Evolutionary conservation across 2,797 vertebrate species (phyloP), one percentile per base, ranked within the genome.

Genomic region (Aselliscus stoliczkanus): DNA sequence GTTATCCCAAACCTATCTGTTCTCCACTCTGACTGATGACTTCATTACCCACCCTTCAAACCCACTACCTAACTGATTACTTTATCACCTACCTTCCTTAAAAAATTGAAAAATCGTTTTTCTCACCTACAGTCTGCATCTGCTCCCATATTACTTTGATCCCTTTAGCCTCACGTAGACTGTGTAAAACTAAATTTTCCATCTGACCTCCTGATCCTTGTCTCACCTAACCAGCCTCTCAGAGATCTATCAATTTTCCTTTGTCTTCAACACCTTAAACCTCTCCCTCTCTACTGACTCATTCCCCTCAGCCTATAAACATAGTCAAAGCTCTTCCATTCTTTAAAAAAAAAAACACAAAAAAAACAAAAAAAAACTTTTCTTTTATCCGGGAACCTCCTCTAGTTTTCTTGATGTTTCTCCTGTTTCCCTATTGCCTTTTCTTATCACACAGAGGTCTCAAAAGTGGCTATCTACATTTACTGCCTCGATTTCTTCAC

Each of bases 51-150:
- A 81, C 4, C 7, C 50, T 37, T 39, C 52, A 92, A 75, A 84
- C 11, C 18, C 4, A 79, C 27, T 18, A 81, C 27, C n/a, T 21
- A 84, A 84, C 31, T 76, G 31, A 67, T 87, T 58, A 70, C 37
- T 67, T 93, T 5, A 50, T 90, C 82, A 50, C 50, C 18, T 81
- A 94, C 21, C 23, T 85, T 95, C 21, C 39, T 95, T 65, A 85
- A 90, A 93, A 92, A 90, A 23, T 12, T 87, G 29, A 93, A 81
- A 15, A 60, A 21, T n/a, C n/a, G 17, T 54, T 88, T 90, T 94
- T 77, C 77, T 86, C 62, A 93, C 13, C 60, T 90, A 29, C 15
- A 89, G 8, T 42, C 37, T 47, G 31, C 56, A 54, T 96, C 65
- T 88, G n/a, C 29, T 95, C 13, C 65, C 12, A n/a, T 85, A 39